phyloP scores from a whole-genome alignment of 2,888 invertebrate genomes.

The Sminthurides aquaticus region DNA sequence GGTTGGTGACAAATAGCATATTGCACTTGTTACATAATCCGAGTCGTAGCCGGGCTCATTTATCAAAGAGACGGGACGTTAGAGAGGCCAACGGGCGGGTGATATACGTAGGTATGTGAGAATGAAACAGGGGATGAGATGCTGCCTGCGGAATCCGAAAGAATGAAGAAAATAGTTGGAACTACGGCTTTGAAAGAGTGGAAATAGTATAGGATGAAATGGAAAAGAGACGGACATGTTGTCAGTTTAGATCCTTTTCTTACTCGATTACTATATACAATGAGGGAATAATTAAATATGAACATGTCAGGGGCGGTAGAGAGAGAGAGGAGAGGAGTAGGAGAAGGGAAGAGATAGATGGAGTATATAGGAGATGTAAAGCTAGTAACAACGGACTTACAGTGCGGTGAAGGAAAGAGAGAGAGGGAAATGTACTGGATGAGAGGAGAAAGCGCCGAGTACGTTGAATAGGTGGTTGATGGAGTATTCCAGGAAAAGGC shows the following conservation, averaged over 20 bases:
- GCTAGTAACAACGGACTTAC: neutral
- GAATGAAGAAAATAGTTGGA: neutral
- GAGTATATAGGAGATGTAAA: no score
- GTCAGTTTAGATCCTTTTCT: neutral
- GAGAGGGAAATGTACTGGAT: neutral
- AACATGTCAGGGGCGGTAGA: neutral
- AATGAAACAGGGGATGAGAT: neutral
- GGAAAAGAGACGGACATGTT: neutral
- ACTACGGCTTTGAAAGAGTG: neutral
- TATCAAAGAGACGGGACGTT: neutral
- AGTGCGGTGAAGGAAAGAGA: no score
- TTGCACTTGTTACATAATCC: slow-evolving; percentile 13
- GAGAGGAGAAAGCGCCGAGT: neutral
- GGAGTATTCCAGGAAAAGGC: no score
- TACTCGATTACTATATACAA: neutral
- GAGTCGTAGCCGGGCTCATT: slow-evolving; percentile 6
- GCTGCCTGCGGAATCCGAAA: no score
- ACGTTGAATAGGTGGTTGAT: no score
- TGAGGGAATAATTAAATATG: slow-evolving; percentile 5
- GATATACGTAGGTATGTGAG: neutral
- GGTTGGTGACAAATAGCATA: slow-evolving; percentile 17
- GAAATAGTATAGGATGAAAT: neutral
- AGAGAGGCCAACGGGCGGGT: neutral
- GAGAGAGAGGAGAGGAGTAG: neutral
- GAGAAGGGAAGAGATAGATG: no score